These are phyloP conservation scores for Sphaerodactylus townsendi DNA, from an alignment of 2,113 vertebrate genomes.

Conservation along the genomic window DNA sequence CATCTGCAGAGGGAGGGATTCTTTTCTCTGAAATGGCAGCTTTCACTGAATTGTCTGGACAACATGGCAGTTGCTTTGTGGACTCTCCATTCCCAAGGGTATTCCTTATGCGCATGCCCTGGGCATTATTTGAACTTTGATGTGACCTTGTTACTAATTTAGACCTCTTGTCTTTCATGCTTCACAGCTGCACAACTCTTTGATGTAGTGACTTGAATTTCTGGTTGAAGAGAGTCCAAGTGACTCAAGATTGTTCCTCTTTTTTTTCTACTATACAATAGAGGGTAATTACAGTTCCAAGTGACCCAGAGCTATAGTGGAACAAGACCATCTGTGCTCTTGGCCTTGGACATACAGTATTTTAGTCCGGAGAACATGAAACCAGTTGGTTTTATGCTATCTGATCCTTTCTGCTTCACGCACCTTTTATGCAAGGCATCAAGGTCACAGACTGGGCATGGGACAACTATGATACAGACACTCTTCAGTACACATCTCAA, in stretches of 20 bases:
- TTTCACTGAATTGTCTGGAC: neutral
- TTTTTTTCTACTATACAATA: neutral
- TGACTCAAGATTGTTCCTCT: constrained; percentile 4
- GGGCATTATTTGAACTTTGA: constrained; percentile 20
- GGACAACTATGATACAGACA: neutral
- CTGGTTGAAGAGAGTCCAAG: constrained; percentile 20
- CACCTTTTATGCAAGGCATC: neutral
- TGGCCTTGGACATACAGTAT: neutral
- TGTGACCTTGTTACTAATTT: constrained; percentile 25
- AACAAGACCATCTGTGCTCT: neutral
- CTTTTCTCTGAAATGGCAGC: neutral
- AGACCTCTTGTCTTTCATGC: constrained; percentile 9
- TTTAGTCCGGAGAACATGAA: neutral
- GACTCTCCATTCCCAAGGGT: neutral
- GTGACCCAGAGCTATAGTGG: neutral
- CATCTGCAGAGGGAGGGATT: neutral
- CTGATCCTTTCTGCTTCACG: constrained; percentile 4
- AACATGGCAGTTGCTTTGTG: constrained; percentile 5
- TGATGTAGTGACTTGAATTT: constrained; percentile 9
- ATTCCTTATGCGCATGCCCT: neutral
- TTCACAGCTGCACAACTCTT: constrained; percentile 19
- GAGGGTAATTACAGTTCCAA: constrained; percentile 10
- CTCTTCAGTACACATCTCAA: neutral
- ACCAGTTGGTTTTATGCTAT: neutral
- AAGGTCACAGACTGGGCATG: neutral